phyloP scores from a whole-genome alignment of 2,888 invertebrate species.

The Microdon myrmicae region DNA sequence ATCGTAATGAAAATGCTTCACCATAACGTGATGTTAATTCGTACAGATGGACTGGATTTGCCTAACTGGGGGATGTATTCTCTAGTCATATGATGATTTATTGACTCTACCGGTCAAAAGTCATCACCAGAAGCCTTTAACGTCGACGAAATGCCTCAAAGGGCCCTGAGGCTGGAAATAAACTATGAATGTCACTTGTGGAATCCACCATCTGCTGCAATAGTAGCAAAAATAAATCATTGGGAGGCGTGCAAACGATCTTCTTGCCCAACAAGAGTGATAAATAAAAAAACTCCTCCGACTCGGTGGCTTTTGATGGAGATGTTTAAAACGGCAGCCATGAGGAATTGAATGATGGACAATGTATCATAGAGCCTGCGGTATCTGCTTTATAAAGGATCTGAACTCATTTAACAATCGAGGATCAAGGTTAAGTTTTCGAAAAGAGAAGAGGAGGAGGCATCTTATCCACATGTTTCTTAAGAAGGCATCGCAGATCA shows the following conservation, averaged over 20 bases:
- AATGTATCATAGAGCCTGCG: neutral
- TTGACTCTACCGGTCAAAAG: constrained; percentile 11
- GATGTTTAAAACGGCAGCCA: neutral
- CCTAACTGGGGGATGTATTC: constrained; percentile 8
- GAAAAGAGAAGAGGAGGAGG: too few species aligned
- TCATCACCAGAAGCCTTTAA: constrained; percentile 11
- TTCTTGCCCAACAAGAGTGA: too few species aligned
- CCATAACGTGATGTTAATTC: constrained; percentile 8
- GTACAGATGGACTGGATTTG: neutral
- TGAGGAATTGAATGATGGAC: neutral
- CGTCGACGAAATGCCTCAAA: constrained; percentile 1
- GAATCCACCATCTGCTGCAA: constrained; percentile 12
- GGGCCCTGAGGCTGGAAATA: constrained; percentile 13
- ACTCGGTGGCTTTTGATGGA: too few species aligned
- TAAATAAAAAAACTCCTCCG: too few species aligned
- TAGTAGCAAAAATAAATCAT: neutral
- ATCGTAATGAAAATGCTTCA: constrained; percentile 2
- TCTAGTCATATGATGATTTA: constrained; percentile 14
- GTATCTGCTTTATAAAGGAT: neutral
- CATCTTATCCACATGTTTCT: too few species aligned
- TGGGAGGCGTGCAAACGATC: constrained; percentile 13
- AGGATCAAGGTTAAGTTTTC: too few species aligned
- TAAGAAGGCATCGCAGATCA: too few species aligned
- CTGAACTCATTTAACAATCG: too few species aligned
- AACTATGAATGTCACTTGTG: constrained; percentile 2